Percentiles rank a stretch among this genome's conserved stretches.
Conservation (phyloP, 1,140 invertebrate species). For the Drosophila mojavensis region DNA sequence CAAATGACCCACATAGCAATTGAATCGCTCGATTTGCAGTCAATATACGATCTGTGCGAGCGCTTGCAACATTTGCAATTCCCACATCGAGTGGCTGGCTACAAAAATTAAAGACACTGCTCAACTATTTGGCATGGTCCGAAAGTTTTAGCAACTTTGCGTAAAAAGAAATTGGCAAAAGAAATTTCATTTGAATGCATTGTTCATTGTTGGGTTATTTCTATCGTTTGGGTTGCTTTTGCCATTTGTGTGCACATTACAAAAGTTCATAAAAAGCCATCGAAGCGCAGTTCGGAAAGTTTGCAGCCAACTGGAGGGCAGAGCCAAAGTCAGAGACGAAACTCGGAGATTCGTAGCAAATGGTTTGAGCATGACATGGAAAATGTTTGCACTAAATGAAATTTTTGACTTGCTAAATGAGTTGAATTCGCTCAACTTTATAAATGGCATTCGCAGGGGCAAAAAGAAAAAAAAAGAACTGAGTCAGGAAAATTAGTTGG, state of each 20-base stretch:
- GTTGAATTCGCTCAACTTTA: conserved; percentile 52
- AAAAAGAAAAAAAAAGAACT: conserved; percentile 16
- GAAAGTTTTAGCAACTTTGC: conserved; percentile 25
- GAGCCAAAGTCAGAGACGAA: background rate
- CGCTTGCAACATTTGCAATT: conserved; percentile 53
- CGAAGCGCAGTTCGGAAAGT: conserved; percentile 48
- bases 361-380: conserved; percentile 33
- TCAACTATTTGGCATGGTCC: conserved; percentile 38
- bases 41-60: conserved; percentile 19
- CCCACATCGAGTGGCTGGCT: conserved; percentile 10
- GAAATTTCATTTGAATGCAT: conserved; percentile 51
- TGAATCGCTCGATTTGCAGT: conserved; percentile 72
- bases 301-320: conserved; percentile 5
- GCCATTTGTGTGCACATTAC: conserved; percentile 31
- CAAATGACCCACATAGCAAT: conserved; percentile 76
- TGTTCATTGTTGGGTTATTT: conserved; percentile 49
- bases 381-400: conserved; percentile 70
- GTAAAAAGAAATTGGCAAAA: conserved; percentile 45
- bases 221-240: conserved; percentile 14
- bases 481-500: conserved; percentile 61
- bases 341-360: conserved; percentile 9
- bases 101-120: conserved; percentile 34
- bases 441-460: conserved; percentile 50
- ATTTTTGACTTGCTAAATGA: conserved; percentile 70
- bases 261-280: conserved; percentile 75